A percentile compares a stretch with the other conserved stretches of the same genome.
Evolutionary conservation across 1,140 invertebrate genomes (phyloP).

Genomic region (Eubasilissa regina): DNA sequence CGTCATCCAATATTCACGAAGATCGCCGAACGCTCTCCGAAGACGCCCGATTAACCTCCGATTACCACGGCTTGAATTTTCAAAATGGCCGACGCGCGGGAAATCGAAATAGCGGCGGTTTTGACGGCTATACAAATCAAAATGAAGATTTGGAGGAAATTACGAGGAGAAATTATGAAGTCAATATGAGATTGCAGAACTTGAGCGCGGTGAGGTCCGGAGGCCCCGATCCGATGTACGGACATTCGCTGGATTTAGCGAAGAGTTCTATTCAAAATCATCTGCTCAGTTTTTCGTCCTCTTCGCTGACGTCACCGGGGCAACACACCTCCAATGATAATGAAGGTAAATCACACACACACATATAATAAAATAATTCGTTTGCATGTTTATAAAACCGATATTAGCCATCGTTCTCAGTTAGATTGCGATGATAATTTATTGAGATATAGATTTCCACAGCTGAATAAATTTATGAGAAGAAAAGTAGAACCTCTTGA

Average conservation of each 20-base stretch:
- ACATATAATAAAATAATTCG: too few relatives aligned
- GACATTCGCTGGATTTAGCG: constrained; percentile 67
- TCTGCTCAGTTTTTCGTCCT: constrained; percentile 67
- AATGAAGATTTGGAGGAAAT: constrained; percentile 46
- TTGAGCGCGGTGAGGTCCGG: constrained; percentile 32
- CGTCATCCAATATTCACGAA: constrained; percentile 27
- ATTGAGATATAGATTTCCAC: too few relatives aligned
- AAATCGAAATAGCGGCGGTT: constrained; percentile 31
- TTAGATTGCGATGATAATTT: too few relatives aligned
- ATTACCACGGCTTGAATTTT: constrained; percentile 7
- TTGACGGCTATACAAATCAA: constrained; percentile 35
- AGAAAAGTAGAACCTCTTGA: too few relatives aligned
- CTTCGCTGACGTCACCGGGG: constrained; percentile 65
- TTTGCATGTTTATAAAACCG: too few relatives aligned
- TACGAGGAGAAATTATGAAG: constrained; percentile 52
- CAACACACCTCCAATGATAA: constrained; percentile 66
- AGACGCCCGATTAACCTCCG: constrained; percentile 6
- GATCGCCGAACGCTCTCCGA: constrained; percentile 12
- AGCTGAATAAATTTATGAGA: too few relatives aligned
- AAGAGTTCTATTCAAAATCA: constrained; percentile 69
- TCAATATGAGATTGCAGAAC: constrained; percentile 46
- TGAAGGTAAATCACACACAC: constrained; percentile 60
- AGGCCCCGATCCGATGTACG: constrained; percentile 62
- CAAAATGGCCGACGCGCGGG: constrained; percentile 26
- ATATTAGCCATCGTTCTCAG: too few relatives aligned